These are phyloP conservation scores for Leucopsar rothschildi DNA, from an alignment of 2,113 vertebrate genomes.

Conservation along the genomic window DNA sequence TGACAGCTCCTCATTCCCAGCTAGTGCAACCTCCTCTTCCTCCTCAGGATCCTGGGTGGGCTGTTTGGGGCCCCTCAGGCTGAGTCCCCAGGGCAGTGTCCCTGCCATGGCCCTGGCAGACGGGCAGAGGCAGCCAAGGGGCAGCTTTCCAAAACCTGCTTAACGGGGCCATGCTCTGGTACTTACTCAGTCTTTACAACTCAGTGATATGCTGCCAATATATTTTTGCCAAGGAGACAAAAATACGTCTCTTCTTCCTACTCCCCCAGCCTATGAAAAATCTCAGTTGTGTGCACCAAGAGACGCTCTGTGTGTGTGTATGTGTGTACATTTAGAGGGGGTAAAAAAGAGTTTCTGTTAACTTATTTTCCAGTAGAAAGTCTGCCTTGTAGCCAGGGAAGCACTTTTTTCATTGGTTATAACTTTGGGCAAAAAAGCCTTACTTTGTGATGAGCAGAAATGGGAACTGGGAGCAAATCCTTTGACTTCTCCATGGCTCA, in stretches of 20 bases:
- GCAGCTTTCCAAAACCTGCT: not conserved
- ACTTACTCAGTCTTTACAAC: conserved; percentile 47
- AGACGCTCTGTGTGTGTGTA: not conserved
- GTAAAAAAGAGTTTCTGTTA: not conserved
- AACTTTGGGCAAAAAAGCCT: not conserved
- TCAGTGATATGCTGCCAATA: conserved; percentile 26
- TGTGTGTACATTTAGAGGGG: not conserved
- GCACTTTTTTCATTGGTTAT: not conserved
- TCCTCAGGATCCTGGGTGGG: not conserved
- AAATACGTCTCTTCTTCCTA: conserved; percentile 25
- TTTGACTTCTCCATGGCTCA: not conserved
- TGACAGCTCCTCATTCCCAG: not conserved
- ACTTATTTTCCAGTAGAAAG: conserved; percentile 22
- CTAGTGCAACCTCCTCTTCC: not conserved
- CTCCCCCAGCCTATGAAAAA: conserved; percentile 19
- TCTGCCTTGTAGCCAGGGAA: not conserved
- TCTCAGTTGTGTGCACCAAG: not conserved
- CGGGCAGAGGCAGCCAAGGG: not conserved
- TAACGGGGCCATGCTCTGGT: not conserved
- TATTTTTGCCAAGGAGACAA: conserved; percentile 47
- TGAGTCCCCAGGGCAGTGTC: not conserved
- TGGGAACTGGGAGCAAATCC: not conserved
- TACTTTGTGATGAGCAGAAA: not conserved
- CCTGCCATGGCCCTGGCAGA: not conserved
- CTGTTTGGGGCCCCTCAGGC: not conserved